phyloP scores from a whole-genome alignment of 1,140 invertebrate genomes.

The Drosophila persimilis region DNA sequence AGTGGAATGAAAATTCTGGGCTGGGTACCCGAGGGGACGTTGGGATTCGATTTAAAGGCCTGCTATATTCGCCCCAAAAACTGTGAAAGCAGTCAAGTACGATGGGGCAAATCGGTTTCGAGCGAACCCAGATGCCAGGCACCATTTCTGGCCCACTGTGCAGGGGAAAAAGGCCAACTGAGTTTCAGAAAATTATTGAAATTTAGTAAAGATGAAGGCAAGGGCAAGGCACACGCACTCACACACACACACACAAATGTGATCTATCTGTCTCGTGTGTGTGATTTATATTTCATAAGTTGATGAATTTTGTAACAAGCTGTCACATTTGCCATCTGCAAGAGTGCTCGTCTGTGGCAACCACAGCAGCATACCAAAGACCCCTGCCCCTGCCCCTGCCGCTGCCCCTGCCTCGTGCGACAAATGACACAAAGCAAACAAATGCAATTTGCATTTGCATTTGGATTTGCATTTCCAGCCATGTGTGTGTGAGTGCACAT shows the following conservation, averaged over 20 bases:
- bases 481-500: neutral
- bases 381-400: no score
- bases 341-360: conserved; percentile 3
- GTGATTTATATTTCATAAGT: conserved; percentile 52
- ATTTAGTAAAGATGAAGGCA: no score
- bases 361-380: no score
- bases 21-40: neutral
- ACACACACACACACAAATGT: no score
- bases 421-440: conserved; percentile 53
- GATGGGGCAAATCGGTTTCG: neutral
- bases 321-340: conserved; percentile 45
- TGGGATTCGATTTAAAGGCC: conserved; percentile 13
- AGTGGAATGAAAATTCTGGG: conserved; percentile 10
- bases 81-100: conserved; percentile 1
- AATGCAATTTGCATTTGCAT: conserved; percentile 56
- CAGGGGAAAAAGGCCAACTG: no score
- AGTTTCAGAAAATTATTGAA: no score
- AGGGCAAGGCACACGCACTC: no score
- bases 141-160: neutral
- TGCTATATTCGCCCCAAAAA: conserved; percentile 6
- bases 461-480: conserved; percentile 1
- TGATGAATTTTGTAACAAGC: conserved; percentile 56
- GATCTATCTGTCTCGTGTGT: neutral
- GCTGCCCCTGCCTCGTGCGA: neutral
- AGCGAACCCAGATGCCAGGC: neutral